Evolutionary conservation across 2,113 vertebrate species (phyloP).

Genomic region (Pungitius pungitius): DNA sequence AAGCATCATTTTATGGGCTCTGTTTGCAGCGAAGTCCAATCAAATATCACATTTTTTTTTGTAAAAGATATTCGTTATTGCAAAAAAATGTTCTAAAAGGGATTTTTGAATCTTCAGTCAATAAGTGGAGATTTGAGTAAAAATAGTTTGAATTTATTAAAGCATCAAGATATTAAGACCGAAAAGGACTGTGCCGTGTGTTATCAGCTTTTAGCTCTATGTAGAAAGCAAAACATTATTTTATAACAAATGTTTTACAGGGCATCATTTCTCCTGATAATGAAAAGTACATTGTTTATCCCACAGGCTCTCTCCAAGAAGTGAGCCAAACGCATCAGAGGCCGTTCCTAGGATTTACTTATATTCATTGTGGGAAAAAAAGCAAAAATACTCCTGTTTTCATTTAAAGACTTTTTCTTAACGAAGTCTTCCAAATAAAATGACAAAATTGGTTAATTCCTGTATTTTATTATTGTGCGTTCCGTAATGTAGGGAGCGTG

Average conservation of each 20-base stretch:
- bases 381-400: neutral
- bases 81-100: neutral
- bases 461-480: constrained; percentile 57
- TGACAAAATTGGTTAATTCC: neutral
- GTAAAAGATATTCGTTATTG: neutral
- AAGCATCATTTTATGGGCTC: neutral
- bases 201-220: neutral
- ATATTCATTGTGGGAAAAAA: neutral
- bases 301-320: neutral
- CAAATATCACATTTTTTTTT: neutral
- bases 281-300: neutral
- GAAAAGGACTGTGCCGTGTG: neutral
- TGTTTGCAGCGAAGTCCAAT: neutral
- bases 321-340: neutral
- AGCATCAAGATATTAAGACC: neutral
- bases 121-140: neutral
- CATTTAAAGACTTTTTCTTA: neutral
- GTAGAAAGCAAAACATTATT: neutral
- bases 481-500: constrained; percentile 62
- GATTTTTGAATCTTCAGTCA: too few relatives aligned
- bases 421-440: neutral
- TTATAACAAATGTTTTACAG: neutral
- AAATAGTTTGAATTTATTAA: neutral
- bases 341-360: neutral
- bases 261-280: neutral